phyloP scores from a whole-genome alignment of 2,888 invertebrate genomes.

The Phalera bucephala region DNA sequence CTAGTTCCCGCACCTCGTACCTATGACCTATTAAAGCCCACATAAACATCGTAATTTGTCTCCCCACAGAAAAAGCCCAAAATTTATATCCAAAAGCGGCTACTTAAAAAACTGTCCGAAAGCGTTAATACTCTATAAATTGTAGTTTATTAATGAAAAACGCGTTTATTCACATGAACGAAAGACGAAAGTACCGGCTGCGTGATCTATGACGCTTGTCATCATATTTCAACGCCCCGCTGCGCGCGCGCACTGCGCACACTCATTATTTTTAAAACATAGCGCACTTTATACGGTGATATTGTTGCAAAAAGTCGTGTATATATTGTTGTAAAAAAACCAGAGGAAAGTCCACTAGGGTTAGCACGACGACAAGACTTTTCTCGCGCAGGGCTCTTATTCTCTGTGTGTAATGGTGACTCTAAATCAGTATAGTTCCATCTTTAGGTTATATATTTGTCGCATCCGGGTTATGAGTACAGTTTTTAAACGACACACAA shows the following conservation, averaged over 20 bases:
- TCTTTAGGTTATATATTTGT: too few relatives aligned
- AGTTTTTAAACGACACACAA: too few relatives aligned
- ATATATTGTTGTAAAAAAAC: constrained; percentile 32
- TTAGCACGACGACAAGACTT: too few relatives aligned
- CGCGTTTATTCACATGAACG: constrained; percentile 34
- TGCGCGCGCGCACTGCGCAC: constrained; percentile 41
- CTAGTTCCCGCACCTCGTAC: not conserved
- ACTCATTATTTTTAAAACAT: constrained; percentile 65
- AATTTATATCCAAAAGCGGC: constrained; percentile 6
- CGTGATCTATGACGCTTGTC: constrained; percentile 57
- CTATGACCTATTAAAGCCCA: not conserved
- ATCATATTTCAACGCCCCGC: constrained; percentile 51
- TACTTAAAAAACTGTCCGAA: constrained; percentile 17
- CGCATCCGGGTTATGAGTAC: too few relatives aligned
- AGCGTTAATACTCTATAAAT: constrained; percentile 30
- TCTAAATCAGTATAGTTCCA: too few relatives aligned
- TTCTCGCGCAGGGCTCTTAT: too few relatives aligned
- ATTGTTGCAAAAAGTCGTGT: constrained; percentile 58
- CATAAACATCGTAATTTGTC: constrained; percentile 3
- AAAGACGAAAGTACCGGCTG: constrained; percentile 43
- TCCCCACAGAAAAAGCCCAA: not conserved
- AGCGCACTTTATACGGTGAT: constrained; percentile 54
- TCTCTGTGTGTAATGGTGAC: too few relatives aligned
- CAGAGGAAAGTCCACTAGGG: too few relatives aligned
- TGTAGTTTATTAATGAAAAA: constrained; percentile 38